Conservation (phyloP, 92 coral and sea anemone genomes). For the Isaurus tuberculatus region DNA sequence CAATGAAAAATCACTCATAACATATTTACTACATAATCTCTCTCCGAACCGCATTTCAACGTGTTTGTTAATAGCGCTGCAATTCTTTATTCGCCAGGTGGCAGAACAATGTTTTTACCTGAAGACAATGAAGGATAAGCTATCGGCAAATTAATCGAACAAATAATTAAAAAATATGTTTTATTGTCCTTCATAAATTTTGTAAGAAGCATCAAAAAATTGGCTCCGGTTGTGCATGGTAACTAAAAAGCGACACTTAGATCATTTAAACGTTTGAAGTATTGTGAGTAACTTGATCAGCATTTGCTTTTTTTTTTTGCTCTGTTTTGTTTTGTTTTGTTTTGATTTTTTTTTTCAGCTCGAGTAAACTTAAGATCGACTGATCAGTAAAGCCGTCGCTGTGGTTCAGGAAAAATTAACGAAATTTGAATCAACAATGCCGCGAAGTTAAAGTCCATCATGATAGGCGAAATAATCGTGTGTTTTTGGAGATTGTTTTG, state of each 20-base stretch:
- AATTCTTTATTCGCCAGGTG: not conserved
- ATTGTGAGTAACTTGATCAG: not conserved
- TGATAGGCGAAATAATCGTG: not conserved
- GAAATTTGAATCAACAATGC: not conserved
- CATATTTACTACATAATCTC: not conserved
- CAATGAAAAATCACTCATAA: not conserved
- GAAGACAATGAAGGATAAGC: slow-evolving; percentile 25
- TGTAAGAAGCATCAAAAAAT: slow-evolving; percentile 5
- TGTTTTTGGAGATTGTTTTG: not conserved
- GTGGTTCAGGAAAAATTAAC: slow-evolving; percentile 15
- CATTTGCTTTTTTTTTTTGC: not conserved
- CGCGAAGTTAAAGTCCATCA: slow-evolving; percentile 1
- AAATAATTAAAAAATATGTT: not conserved
- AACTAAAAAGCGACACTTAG: not conserved
- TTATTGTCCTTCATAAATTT: slow-evolving; percentile 26
- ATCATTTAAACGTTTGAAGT: not conserved
- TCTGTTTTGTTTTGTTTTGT: no score
- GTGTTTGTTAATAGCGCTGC: not conserved
- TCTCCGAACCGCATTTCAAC: not conserved
- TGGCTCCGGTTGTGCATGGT: not conserved
- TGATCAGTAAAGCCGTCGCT: not conserved
- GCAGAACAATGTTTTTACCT: not conserved
- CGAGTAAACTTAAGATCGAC: slow-evolving; percentile 7
- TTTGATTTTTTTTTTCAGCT: not conserved
- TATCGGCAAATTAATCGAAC: slow-evolving; percentile 6